Base-by-base conservation (phyloP, 2,113 vertebrate species). In the Notarius lentiginosus region DNA sequence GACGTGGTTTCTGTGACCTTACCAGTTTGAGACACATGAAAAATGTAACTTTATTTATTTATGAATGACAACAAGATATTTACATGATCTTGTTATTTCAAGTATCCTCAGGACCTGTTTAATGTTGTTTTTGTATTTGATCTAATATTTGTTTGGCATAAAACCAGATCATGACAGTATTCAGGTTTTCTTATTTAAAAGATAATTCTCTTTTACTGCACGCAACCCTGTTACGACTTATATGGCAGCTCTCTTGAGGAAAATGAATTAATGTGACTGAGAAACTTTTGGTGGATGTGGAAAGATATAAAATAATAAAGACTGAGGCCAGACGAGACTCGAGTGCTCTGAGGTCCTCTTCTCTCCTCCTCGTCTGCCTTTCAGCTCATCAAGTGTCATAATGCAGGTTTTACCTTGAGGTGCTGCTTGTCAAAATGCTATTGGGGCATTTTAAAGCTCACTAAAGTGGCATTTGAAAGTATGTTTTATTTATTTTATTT, bases 391-490 rank as follows among this genome's bases (percentile, higher is more conserved):
- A 53, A 66, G 60, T n/a, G 68, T 83, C 55, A 60, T 81, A 30
- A 72, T 77, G 79, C 51, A 79, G 30, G 65, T 41, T 79, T 86
- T 53, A 60, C 49, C 60, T 89, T 61, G 18, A 82, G 58, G 61
- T 70, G 14, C 27, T n/a, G 60, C 34, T 76, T 88, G 63, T 84
- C 89, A 55, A 83, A 88, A 80, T 20, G 70, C 81, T 27, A 86
- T 84, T 61, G 12, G 1, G 11, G 58, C 7, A 63, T 56, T 76
- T 91, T 82, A 83, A 88, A 82, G 82, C 88, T 85, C 80, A 84
- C 20, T 85, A 87, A 87, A 84, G 49, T 7, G 22, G 11, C 65
- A 30, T 87, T 89, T 84, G 7, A 79, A 83, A 51, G 80, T 27
- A 18, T 70, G 70, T 14, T 15, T 41, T 12, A 47, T 79, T 24